Evolutionary conservation across 37 sponge, comb jelly and placozoan genomes (phyloP).

Genomic region (Oopsacas minuta): DNA sequence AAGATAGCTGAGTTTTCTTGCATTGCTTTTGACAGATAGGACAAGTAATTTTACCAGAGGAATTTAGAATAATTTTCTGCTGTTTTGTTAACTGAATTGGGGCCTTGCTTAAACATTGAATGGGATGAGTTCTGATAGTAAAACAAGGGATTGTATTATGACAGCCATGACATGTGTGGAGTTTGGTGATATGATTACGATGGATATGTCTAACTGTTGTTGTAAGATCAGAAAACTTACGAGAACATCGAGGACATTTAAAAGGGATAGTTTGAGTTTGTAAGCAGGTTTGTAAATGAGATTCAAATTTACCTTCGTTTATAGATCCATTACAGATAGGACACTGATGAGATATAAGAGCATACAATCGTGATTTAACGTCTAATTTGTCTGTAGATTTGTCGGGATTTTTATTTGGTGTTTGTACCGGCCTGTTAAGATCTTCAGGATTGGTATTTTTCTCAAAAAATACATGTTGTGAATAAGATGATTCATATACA

Average conservation of each 20-base stretch:
- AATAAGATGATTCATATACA: no score
- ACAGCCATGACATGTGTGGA: neutral
- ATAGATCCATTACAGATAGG: neutral
- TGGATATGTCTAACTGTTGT: neutral
- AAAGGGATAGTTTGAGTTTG: neutral
- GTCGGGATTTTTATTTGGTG: neutral
- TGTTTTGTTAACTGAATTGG: neutral
- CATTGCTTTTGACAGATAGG: neutral
- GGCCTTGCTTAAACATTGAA: neutral
- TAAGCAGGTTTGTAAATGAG: neutral
- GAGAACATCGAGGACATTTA: neutral
- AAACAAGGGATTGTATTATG: neutral
- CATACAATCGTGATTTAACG: neutral
- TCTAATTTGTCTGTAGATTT: neutral
- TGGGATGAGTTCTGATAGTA: neutral
- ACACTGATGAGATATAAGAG: neutral
- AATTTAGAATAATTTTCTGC: neutral
- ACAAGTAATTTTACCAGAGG: neutral
- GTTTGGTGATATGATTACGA: neutral
- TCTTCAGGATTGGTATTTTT: no score
- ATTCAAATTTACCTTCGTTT: neutral
- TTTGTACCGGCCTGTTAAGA: no score
- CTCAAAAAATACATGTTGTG: no score
- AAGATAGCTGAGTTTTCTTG: neutral
- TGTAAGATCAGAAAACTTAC: neutral